Conservation (phyloP, 92 coral and sea anemone genomes). For the Blastomussa wellsi region DNA sequence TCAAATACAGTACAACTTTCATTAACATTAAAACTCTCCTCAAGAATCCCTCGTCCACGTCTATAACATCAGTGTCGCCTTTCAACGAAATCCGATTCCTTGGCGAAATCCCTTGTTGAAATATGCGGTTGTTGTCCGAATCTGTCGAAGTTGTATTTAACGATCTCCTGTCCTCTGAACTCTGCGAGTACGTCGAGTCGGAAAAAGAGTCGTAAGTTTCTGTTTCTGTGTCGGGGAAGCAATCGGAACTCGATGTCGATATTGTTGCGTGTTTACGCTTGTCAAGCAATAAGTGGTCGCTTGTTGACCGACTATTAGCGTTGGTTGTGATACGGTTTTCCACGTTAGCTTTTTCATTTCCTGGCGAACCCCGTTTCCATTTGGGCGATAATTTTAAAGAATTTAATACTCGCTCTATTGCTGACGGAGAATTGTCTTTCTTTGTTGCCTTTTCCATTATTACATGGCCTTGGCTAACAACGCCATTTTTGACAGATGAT, state of each 20-base stretch:
- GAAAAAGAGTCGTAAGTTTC: constrained; percentile 62
- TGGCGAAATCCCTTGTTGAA: constrained; percentile 55
- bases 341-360: constrained; percentile 3
- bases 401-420: constrained; percentile 18
- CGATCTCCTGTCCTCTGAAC: constrained; percentile 62
- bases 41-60: constrained; percentile 72
- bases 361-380: neutral
- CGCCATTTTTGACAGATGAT: neutral
- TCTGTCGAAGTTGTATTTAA: constrained; percentile 79
- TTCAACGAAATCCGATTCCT: constrained; percentile 36
- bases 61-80: constrained; percentile 59
- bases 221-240: constrained; percentile 20
- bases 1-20: constrained; percentile 74
- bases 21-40: constrained; percentile 83
- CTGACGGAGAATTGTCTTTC: constrained; percentile 23
- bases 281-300: constrained; percentile 29
- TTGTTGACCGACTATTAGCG: constrained; percentile 32
- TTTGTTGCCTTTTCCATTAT: constrained; percentile 10
- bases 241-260: constrained; percentile 30
- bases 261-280: constrained; percentile 45
- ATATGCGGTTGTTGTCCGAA: constrained; percentile 68
- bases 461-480: neutral
- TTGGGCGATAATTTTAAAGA: constrained; percentile 35
- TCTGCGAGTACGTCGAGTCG: constrained; percentile 75
- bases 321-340: neutral